These are phyloP conservation scores for Helogale parvula DNA, from an alignment of 2,113 vertebrate species.

Conservation along the genomic window DNA sequence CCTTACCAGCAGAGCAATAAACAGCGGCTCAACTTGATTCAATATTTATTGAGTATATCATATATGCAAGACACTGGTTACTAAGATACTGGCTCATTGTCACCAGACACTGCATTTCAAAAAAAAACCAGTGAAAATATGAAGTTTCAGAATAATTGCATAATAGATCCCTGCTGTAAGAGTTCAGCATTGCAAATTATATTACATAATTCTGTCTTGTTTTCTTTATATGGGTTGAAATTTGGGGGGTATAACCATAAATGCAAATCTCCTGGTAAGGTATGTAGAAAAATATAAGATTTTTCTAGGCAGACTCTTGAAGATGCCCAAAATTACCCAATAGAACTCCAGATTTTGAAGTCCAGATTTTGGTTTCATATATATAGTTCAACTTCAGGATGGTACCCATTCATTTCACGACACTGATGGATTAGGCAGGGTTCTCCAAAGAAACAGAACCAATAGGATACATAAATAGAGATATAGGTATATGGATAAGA, in stretches of 20 bases:
- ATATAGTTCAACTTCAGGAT: not conserved
- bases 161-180: not conserved
- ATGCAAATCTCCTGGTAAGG: not conserved
- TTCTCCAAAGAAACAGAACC: not conserved
- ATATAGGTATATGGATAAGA: not conserved
- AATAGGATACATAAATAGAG: not conserved
- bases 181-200: not conserved
- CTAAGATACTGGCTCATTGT: not conserved
- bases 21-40: not conserved
- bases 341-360: not conserved
- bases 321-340: not conserved
- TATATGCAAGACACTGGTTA: not conserved
- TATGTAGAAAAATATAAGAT: not conserved
- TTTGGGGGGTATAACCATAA: not conserved
- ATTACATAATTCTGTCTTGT: not conserved
- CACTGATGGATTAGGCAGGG: not conserved
- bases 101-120: not conserved
- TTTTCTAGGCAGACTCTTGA: not conserved
- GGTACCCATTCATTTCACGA: not conserved
- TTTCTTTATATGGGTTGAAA: not conserved
- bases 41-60: not conserved
- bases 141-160: not conserved
- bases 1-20: not conserved
- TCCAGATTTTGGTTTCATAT: not conserved
- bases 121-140: not conserved